Evolutionary conservation across 2,888 invertebrate genomes (phyloP).

Genomic region (Mythimna pallens): DNA sequence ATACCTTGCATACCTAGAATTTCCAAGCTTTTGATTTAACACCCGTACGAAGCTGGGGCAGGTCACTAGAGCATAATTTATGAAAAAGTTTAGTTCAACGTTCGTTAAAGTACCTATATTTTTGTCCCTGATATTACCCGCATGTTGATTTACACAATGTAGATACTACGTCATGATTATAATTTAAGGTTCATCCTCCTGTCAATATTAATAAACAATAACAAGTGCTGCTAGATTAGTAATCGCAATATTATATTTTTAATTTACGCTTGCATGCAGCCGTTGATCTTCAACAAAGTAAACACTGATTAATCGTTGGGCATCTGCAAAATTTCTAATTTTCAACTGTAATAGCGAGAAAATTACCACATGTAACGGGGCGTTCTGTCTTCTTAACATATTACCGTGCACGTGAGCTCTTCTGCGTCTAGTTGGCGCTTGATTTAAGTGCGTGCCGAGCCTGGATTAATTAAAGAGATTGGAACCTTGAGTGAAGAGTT

Average conservation of each 20-base stretch:
- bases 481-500: conserved; percentile 31
- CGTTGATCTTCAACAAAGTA: conserved; percentile 27
- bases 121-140: background rate
- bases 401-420: conserved; percentile 38
- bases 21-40: no score
- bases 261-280: background rate
- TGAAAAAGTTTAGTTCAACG: background rate
- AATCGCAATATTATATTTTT: conserved; percentile 18
- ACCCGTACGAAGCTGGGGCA: no score
- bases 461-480: conserved; percentile 35
- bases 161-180: background rate
- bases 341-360: conserved; percentile 23
- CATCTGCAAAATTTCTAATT: conserved; percentile 24
- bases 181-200: conserved; percentile 3
- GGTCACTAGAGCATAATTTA: background rate
- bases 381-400: conserved; percentile 29
- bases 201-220: conserved; percentile 1
- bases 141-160: background rate
- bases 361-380: conserved; percentile 21
- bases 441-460: conserved; percentile 23
- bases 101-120: background rate
- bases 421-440: conserved; percentile 19
- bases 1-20: no score
- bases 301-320: conserved; percentile 25
- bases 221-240: background rate